Base-by-base conservation (phyloP, 2,888 invertebrate genomes). In the Saturnia japonica region DNA sequence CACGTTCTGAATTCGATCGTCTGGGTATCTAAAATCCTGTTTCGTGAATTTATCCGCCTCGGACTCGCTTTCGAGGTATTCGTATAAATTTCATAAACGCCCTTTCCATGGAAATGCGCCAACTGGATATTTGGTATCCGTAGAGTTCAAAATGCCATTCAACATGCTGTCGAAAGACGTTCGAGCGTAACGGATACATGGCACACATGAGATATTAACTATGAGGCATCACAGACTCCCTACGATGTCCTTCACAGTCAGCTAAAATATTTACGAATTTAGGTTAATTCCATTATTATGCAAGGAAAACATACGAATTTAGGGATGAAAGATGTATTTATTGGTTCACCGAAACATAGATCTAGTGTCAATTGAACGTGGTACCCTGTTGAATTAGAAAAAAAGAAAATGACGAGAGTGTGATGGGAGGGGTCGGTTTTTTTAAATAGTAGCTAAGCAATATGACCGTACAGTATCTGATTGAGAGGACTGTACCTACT, bases 61-160 rank as follows among this genome's bases (percentile, higher is more conserved):
- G 68, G 51, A 60, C 25, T 70, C 60, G 70, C 72, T 66, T 71
- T 43, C 45, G 67, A 62, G 70, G 72, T 74, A 71, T 72, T 74
- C 68, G 69, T 68, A 72, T 74, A 69, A 75, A 72, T 71, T 72
- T 72, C 70, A 69, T 70, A 69, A 73, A 72, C 60, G 70, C 40
- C n/a, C 67, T 43, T 64, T 47, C 28, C 40, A 57, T 68, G 34
- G 25, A 72, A 70, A 71, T 73, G 67, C 71, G 68, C 40, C 11
- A 25, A n/a, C 40, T 60, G 57, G 57, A 60, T 60, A 14, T 28
- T 25, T 25, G 57, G 9, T 25, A 25, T 25, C 25, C 12, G 3
- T 25, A 57, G 22, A 57, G 22, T 57, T 57, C 25, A 28, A 60
- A 60, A 25, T 60, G 28, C 25, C 57, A 60, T 60, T 60, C 57